Base-by-base conservation (phyloP, 2,888 invertebrate species). In the Plebejus anna region DNA sequence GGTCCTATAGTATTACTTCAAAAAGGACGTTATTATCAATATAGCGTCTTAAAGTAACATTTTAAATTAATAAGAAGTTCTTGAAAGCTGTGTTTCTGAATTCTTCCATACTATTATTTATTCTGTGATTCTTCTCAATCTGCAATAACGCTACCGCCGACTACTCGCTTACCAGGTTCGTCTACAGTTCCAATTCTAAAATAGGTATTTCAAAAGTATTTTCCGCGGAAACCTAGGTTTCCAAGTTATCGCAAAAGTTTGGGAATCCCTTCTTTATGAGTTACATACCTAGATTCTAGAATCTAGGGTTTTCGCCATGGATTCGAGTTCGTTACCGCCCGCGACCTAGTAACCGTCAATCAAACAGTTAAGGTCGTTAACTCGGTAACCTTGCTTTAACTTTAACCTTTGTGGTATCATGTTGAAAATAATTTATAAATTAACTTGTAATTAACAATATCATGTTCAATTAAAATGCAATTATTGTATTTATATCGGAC, bases 261-360 rank as follows among this genome's bases (percentile, higher is more conserved):
- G 59, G 59, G 2, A 59, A 59, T 59, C n/a, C 4, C 5, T 59
- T 22, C 22, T 59, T 16, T 55, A 51, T 13, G 55, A 55, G 13
- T 59, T 22, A 22, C 22, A 59, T 22, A 59, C 59, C 7, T n/a
- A 59, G 59, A 59, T n/a, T 59, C 47, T 47, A 47, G 47, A 47
- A 47, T 59, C 5, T 59, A n/a, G 57, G 6, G 6, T 59, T 61
- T 61, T 61, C 61, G 59, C 36, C 13, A 11, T 66, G 32, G 66
- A 11, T 66, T 66, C 32, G 32, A 66, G 32, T 16, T 32, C 32
- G 66, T 66, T 66, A 66, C 66, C 32, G 13, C 61, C n/a, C 66
- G 32, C 66, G 66, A 66, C 66, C 66, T 66, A 66, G 66, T 66
- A 72, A 28, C 72, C 72, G 72, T 47, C 72, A 72, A 47, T 73